A percentile compares a stretch with the other conserved stretches of the same genome.
phyloP scores from a whole-genome alignment of 2,113 vertebrate species.

The Cottus gobio region DNA sequence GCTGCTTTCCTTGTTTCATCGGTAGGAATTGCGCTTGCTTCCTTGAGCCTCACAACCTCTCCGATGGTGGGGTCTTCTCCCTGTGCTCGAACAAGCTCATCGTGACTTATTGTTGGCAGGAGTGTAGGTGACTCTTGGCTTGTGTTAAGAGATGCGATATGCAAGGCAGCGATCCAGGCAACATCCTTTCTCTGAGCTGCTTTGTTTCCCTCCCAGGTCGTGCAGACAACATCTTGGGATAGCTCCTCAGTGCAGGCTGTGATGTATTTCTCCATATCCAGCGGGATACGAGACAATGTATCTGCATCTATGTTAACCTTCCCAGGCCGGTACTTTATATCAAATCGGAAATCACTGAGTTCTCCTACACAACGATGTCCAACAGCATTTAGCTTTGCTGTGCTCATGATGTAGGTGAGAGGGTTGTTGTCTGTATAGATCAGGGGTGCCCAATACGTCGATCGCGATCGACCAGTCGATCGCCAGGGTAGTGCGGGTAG shows the following conservation, averaged over 20 bases:
- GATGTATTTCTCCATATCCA: background rate
- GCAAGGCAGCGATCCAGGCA: background rate
- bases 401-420: no score
- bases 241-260: background rate
- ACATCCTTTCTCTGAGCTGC: background rate
- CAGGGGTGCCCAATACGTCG: no score
- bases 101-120: background rate
- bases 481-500: no score
- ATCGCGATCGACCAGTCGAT: no score
- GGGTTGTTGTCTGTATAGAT: no score
- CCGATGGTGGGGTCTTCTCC: no score
- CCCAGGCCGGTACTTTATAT: background rate
- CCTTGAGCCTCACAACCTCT: no score
- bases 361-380: background rate
- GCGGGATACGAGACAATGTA: background rate
- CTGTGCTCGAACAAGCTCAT: no score
- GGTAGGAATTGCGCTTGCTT: background rate
- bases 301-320: background rate
- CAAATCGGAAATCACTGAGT: background rate
- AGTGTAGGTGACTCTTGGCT: background rate
- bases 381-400: background rate
- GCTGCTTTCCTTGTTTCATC: background rate
- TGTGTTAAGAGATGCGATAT: background rate
- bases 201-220: background rate
- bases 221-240: background rate